Percentiles rank a stretch among this genome's conserved stretches.
These are phyloP conservation scores for Andrena marginata DNA, from an alignment of 2,888 invertebrate species.

Conservation along the genomic window DNA sequence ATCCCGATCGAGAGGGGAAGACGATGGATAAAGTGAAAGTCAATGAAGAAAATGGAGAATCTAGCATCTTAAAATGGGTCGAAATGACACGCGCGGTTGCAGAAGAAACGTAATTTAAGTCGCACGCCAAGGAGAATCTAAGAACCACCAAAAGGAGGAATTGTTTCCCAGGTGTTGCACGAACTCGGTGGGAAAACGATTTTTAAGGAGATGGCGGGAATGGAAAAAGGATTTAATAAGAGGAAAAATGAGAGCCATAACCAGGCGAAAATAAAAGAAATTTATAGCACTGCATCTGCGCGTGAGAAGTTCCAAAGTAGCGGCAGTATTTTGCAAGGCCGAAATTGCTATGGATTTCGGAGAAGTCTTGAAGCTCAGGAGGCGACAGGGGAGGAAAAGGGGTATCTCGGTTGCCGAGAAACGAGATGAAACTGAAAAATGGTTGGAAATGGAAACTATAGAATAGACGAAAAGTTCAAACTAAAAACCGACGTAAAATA, in stretches of 20 bases:
- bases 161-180: slow-evolving; percentile 57
- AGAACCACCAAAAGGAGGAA: slow-evolving; percentile 47
- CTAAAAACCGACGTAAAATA: not conserved
- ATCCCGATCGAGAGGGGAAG: not conserved
- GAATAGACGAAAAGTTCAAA: not conserved
- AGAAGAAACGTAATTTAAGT: slow-evolving; percentile 35
- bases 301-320: slow-evolving; percentile 43
- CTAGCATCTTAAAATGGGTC: not conserved
- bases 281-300: slow-evolving; percentile 50
- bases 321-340: slow-evolving; percentile 43
- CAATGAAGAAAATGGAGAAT: not conserved
- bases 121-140: slow-evolving; percentile 19
- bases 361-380: slow-evolving; percentile 6
- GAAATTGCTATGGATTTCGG: slow-evolving; percentile 30
- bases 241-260: slow-evolving; percentile 55
- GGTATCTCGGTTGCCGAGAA: not conserved
- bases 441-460: not conserved
- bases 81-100: not conserved
- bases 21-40: not conserved
- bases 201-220: slow-evolving; percentile 56
- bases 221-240: slow-evolving; percentile 57
- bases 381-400: not conserved
- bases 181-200: slow-evolving; percentile 48
- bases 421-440: not conserved
- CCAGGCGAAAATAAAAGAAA: slow-evolving; percentile 56